Percentiles rank a stretch among this genome's conserved stretches.
phyloP scores from a whole-genome alignment of 2,797 vertebrate species.

The Scolopax rusticola region DNA sequence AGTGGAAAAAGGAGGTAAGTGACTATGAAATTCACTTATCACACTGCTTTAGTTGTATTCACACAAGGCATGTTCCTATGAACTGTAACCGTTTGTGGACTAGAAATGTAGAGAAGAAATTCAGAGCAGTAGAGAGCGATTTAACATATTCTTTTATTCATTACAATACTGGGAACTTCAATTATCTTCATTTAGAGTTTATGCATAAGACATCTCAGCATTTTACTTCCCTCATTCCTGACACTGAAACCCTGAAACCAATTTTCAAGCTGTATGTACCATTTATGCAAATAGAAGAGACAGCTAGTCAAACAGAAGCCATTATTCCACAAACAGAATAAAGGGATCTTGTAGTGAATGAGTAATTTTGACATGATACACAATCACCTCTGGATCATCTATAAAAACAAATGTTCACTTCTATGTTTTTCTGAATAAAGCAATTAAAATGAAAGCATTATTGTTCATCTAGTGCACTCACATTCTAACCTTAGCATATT shows the following conservation, averaged over 20 bases:
- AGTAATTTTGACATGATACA: slow-evolving; percentile 53
- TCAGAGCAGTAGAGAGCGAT: not conserved
- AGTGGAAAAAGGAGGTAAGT: not conserved
- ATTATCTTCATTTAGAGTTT: slow-evolving; percentile 40
- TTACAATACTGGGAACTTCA: slow-evolving; percentile 10
- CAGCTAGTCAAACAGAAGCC: slow-evolving; percentile 40
- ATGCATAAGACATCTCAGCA: slow-evolving; percentile 35
- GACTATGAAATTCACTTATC: not conserved
- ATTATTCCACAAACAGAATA: slow-evolving; percentile 26
- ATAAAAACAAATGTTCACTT: not conserved
- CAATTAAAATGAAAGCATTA: not conserved
- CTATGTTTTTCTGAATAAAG: not conserved
- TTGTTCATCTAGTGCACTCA: not conserved
- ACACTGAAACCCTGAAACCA: slow-evolving; percentile 56
- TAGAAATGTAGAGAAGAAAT: not conserved
- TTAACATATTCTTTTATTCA: slow-evolving; percentile 9
- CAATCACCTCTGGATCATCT: not conserved
- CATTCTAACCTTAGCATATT: not conserved
- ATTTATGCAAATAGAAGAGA: slow-evolving; percentile 61
- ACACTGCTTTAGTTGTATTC: not conserved
- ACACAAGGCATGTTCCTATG: not conserved
- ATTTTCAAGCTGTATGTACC: slow-evolving; percentile 43
- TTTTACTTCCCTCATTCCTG: slow-evolving; percentile 48
- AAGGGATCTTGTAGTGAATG: slow-evolving; percentile 46
- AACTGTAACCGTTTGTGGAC: not conserved